These are phyloP conservation scores for Pseudopipra pipra DNA, from an alignment of 2,113 vertebrate genomes.

Conservation along the genomic window DNA sequence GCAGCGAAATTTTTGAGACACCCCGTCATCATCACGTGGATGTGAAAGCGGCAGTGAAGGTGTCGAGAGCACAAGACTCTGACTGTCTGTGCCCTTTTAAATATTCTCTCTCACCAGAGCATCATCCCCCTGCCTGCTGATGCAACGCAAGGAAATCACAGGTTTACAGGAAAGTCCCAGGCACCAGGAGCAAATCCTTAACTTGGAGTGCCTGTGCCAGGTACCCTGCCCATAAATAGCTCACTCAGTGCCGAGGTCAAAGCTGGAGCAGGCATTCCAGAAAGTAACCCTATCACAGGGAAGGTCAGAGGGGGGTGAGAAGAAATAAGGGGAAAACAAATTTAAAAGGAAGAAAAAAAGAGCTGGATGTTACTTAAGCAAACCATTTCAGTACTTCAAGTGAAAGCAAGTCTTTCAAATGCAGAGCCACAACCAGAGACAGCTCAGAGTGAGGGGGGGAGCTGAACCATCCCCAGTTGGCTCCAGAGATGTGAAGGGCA, in stretches of 20 bases:
- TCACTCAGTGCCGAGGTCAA: background rate
- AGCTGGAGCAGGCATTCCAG: conserved; percentile 27
- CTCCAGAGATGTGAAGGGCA: background rate
- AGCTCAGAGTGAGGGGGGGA: fast-evolving
- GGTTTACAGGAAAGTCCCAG: background rate
- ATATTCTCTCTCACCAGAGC: too few species aligned
- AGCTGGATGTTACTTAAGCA: background rate
- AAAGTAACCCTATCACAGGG: background rate
- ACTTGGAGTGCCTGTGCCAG: background rate
- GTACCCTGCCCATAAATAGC: conserved; percentile 51
- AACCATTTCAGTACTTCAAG: background rate
- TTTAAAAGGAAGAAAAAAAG: background rate
- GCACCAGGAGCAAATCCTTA: background rate
- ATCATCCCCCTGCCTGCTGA: background rate
- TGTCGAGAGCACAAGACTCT: background rate
- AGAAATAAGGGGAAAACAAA: background rate
- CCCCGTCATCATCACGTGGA: fast-evolving
- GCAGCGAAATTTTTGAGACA: background rate
- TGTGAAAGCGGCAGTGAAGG: background rate
- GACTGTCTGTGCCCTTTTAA: background rate
- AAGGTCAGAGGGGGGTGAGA: background rate
- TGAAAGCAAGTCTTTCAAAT: background rate
- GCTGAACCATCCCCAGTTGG: background rate
- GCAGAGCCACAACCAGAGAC: background rate
- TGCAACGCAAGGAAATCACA: background rate